phyloP scores from a whole-genome alignment of 2,888 invertebrate genomes.

The Ceriagrion tenellum region DNA sequence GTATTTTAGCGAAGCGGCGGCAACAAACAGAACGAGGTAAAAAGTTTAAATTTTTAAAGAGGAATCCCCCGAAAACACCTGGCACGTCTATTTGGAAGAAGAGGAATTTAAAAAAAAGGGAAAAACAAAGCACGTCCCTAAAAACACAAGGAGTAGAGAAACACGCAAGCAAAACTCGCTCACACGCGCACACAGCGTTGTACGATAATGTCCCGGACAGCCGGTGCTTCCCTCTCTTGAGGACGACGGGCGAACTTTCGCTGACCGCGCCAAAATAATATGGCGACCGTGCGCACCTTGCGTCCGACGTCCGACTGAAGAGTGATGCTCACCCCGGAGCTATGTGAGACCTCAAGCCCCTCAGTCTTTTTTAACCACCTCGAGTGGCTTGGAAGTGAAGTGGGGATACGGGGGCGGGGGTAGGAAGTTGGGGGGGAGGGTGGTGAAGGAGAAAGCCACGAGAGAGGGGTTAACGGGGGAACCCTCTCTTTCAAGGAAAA shows the following conservation, averaged over 20 bases:
- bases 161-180: not conserved
- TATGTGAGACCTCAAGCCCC: slow-evolving; percentile 39
- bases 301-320: slow-evolving; percentile 57
- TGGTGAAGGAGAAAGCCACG: not conserved
- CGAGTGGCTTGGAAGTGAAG: slow-evolving; percentile 26
- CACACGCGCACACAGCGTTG: not conserved
- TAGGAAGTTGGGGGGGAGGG: not conserved
- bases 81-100: too few relatives aligned
- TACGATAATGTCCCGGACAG: not conserved
- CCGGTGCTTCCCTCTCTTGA: not conserved
- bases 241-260: not conserved
- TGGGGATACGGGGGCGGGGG: not conserved
- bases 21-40: too few relatives aligned
- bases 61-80: too few relatives aligned
- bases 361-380: slow-evolving; percentile 37
- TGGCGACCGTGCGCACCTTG: slow-evolving; percentile 55
- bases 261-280: slow-evolving; percentile 46
- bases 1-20: too few relatives aligned
- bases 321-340: slow-evolving; percentile 56
- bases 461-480: not conserved
- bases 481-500: not conserved
- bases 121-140: too few relatives aligned
- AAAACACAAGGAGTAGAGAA: too few relatives aligned
- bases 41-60: too few relatives aligned
- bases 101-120: too few relatives aligned